These are phyloP conservation scores for Sturmia bella DNA, from an alignment of 2,888 invertebrate genomes.

Conservation along the genomic window DNA sequence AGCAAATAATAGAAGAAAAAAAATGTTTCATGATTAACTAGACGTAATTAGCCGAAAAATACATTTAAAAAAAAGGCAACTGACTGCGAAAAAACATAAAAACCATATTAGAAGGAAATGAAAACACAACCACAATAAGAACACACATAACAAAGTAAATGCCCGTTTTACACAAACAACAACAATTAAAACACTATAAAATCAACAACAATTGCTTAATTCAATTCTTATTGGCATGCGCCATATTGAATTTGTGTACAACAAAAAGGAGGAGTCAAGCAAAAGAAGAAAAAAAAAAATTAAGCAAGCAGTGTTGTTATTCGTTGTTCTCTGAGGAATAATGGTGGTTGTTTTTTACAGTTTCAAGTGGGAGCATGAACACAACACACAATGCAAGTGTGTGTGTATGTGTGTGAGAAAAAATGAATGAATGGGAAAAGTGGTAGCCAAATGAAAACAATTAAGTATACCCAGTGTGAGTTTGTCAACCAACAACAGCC, in stretches of 20 bases:
- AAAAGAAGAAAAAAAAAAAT: background rate
- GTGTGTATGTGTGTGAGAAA: background rate
- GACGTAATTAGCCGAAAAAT: conserved; percentile 73
- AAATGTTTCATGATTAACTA: conserved; percentile 60
- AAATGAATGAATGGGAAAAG: conserved; percentile 16
- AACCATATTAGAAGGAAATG: background rate
- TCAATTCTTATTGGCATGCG: conserved; percentile 75
- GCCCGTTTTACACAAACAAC: too few relatives aligned
- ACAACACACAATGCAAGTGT: background rate
- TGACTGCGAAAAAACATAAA: background rate
- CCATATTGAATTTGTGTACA: conserved; percentile 76
- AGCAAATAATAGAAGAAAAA: conserved; percentile 51
- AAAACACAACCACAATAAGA: conserved; percentile 8
- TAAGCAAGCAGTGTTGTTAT: conserved; percentile 38
- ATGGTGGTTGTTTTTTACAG: conserved; percentile 71
- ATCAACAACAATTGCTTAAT: conserved; percentile 16
- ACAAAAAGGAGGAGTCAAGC: conserved; percentile 74
- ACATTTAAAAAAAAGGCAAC: too few relatives aligned
- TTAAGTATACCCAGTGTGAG: conserved; percentile 41
- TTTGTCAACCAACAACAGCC: conserved; percentile 45
- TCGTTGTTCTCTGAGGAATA: conserved; percentile 34
- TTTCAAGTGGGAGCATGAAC: background rate
- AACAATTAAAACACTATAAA: conserved; percentile 11
- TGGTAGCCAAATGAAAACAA: conserved; percentile 4
- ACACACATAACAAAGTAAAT: background rate